Conservation (phyloP, 2,888 invertebrate genomes). For the Strigamia crassipes region DNA sequence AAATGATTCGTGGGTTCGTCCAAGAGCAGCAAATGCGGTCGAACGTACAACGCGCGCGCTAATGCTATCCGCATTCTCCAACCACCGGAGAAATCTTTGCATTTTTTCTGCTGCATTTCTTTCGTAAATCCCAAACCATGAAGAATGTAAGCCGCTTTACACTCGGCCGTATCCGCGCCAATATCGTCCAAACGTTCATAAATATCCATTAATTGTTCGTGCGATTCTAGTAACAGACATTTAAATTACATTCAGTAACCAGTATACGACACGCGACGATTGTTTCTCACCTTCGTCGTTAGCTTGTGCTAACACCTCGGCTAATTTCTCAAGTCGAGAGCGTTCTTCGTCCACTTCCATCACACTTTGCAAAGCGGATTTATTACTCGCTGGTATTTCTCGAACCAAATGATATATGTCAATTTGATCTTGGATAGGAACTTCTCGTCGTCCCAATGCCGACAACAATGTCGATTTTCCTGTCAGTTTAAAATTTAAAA, state of each 20-base stretch:
- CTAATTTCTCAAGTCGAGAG: slow-evolving; percentile 84
- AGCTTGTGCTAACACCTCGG: slow-evolving; percentile 83
- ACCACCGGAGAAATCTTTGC: slow-evolving; percentile 69
- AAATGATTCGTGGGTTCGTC: slow-evolving; percentile 67
- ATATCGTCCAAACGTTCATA: slow-evolving; percentile 97
- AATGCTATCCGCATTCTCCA: slow-evolving; percentile 69
- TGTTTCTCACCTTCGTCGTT: slow-evolving; percentile 75
- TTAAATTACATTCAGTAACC: background rate
- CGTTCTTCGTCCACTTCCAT: slow-evolving; percentile 98
- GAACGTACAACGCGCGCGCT: slow-evolving; percentile 65
- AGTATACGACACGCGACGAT: background rate
- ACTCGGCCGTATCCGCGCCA: slow-evolving; percentile 92
- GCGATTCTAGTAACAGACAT: slow-evolving; percentile 68
- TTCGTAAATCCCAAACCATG: slow-evolving; percentile 93
- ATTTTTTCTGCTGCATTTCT: slow-evolving; percentile 68
- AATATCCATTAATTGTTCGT: slow-evolving; percentile 95
- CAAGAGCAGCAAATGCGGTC: slow-evolving; percentile 64
- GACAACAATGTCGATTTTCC: slow-evolving; percentile 93
- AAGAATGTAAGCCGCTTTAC: slow-evolving; percentile 90
- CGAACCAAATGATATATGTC: slow-evolving; percentile 97
- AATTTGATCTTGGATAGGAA: slow-evolving; percentile 94
- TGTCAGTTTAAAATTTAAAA: slow-evolving; percentile 57
- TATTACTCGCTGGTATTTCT: slow-evolving; percentile 98
- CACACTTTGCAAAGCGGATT: slow-evolving; percentile 92
- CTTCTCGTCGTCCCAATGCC: slow-evolving; percentile 86